phyloP scores from a whole-genome alignment of 2,113 vertebrate genomes.

The Pardalotus punctatus region DNA sequence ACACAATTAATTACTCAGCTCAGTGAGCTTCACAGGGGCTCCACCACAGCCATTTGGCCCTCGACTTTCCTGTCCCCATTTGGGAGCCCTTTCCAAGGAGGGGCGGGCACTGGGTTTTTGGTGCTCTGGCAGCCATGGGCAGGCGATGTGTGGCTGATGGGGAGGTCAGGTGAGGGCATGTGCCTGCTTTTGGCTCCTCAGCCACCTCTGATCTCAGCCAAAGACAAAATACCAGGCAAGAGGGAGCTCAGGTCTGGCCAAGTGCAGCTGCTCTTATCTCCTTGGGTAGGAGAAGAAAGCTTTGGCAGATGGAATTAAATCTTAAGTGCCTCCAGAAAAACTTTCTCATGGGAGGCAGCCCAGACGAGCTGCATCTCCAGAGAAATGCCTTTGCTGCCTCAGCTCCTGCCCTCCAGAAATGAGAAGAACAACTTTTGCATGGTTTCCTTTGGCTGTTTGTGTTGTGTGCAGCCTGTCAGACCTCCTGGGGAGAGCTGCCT shows the following conservation, averaged over 20 bases:
- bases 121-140: rapidly evolving
- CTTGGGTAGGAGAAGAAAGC: slow-evolving; percentile 26
- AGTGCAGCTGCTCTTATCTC: slow-evolving; percentile 31
- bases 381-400: not conserved
- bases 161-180: not conserved
- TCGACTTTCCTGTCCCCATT: not conserved
- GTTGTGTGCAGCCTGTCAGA: not conserved
- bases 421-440: not conserved
- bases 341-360: not conserved
- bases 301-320: not conserved
- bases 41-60: not conserved
- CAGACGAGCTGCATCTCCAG: not conserved
- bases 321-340: not conserved
- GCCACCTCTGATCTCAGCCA: not conserved
- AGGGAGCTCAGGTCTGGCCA: not conserved
- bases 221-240: not conserved
- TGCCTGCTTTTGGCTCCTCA: not conserved
- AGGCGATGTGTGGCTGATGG: rapidly evolving
- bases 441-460: not conserved
- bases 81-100: not conserved
- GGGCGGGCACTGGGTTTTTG: rapidly evolving
- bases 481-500: not conserved
- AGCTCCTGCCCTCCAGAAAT: not conserved
- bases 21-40: not conserved
- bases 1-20: slow-evolving; percentile 12